Evolutionary conservation across 1,140 invertebrate genomes (phyloP), one percentile per base, ranked within the genome.

Genomic region (Eupeodes corollae): DNA sequence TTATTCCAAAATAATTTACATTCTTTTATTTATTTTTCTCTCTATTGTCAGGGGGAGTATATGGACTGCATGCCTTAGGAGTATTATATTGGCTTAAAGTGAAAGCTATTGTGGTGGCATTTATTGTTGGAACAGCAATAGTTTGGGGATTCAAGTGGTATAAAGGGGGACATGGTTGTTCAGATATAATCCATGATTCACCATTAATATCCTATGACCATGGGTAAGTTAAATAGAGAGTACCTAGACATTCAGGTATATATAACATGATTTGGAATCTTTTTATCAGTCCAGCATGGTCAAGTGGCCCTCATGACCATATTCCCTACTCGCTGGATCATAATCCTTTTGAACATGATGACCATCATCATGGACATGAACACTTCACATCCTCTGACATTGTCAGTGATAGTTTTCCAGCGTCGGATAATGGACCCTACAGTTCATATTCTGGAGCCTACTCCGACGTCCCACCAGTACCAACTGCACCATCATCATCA

Each of bases 51-150:
- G 42, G 42, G 31, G 12, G 26, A n/a, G 21, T 16, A 32, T 10
- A 2, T 60, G 63, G 61, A 50, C 49, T 48, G 46, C 34, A 54
- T 47, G 53, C 63, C 10, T 33, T 67, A 26, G 59, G 63, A 0
- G 63, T 67, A 42, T 58, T 62, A 39, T 67, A 67, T 42, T 67
- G 59, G 61, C 51, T 67, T 32, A 67, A 67, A 56, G 63, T 67
- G 30, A 67, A 67, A 55, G 54, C 63, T 34, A 48, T 67, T 1
- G 61, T 67, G 14, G 58, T 67, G 1, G 60, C 63, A 42, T 67
- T 67, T 48, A 64, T 67, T 41, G 55, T 63, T 37, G 61, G 61
- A 30, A 63, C 58, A 21, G 61, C 61, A 16, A 56, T 67, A 26
- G 64, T 58, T 31, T 46, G 59, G 49, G 63, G 58, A 6, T 33